Evolutionary conservation across 1,140 invertebrate species (phyloP), one percentile per base, ranked within the genome.

Genomic region (Tribolium castaneum): DNA sequence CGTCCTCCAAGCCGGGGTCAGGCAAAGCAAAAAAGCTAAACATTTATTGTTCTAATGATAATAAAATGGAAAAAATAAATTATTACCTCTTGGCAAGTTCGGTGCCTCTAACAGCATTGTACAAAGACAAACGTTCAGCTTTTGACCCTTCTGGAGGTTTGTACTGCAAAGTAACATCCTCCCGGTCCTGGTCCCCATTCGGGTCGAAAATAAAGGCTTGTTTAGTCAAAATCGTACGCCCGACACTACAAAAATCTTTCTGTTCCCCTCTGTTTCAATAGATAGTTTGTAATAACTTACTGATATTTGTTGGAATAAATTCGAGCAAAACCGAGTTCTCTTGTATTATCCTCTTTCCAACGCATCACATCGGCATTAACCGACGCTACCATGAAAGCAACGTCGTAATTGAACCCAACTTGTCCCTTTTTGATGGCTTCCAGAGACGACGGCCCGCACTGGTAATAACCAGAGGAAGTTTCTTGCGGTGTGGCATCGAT

Each of bases 401-500:
- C 90, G 81, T 95, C 94, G 81, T 92, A 93, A 54, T 88, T 87
- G 3, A 93, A 86, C 2, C 92, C 92, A 7, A 94, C 90, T 78
- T 93, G 90, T 6, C 94, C 94, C 80, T 91, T 89, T 80, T 92
- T 90, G 39, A 95, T 90, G 13, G 94, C 94, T 83, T 91, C 90
- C 1, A 91, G 76, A 0, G 91, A 89, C 0, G 91, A 88, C 6
- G 94, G 93, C 0, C 93, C 93, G 82, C 92, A 93, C 35, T 91
- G 90, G 82, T 87, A 91, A 62, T 88, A 82, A 81, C 87, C 83
- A 71, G 92, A 93, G 78, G 90, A 91, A 19, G 87, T 86, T 86
- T 94, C 93, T 83, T 94, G 93, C 3, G 93, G 93, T 9, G 93
- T 94, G 0, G 92, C 90, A 85, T 94, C 93, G 78, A 93, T 89